Evolutionary conservation across 2,797 vertebrate genomes (phyloP).

Genomic region (Hippoglossus hippoglossus): DNA sequence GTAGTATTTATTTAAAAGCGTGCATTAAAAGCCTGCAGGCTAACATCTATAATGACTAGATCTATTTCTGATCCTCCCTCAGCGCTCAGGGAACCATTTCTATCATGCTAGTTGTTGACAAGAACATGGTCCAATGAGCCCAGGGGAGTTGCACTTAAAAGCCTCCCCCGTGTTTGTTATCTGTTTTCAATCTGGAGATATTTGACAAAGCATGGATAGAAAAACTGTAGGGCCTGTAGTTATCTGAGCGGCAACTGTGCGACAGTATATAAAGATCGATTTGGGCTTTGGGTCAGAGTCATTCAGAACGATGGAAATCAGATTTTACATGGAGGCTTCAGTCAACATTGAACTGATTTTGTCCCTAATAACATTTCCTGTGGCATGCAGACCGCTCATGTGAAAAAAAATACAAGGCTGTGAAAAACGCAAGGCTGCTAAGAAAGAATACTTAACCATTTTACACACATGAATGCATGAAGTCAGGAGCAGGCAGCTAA

Average conservation of each 20-base stretch:
- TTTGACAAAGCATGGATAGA: constrained; percentile 8
- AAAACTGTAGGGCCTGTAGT: background rate
- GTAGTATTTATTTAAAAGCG: constrained; percentile 27
- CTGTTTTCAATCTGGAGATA: constrained; percentile 2
- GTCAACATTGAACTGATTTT: constrained; percentile 21
- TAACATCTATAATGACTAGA: constrained; percentile 30
- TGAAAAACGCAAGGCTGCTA: constrained; percentile 4
- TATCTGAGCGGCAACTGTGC: constrained; percentile 14
- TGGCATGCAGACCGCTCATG: background rate
- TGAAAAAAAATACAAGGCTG: background rate
- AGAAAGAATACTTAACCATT: background rate
- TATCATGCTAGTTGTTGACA: constrained; percentile 74
- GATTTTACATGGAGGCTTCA: constrained; percentile 38
- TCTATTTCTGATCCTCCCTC: constrained; percentile 48
- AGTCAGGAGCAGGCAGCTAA: constrained; percentile 20
- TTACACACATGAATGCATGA: constrained; percentile 13
- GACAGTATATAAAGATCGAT: constrained; percentile 38
- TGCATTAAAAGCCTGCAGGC: constrained; percentile 38
- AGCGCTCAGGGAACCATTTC: constrained; percentile 62
- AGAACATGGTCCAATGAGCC: constrained; percentile 75
- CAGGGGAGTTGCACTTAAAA: constrained; percentile 63
- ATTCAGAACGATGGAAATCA: constrained; percentile 34
- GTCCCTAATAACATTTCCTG: constrained; percentile 40
- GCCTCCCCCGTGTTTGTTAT: constrained; percentile 40
- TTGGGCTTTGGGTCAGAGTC: constrained; percentile 23